Evolutionary conservation across 2,797 vertebrate genomes (phyloP).

Genomic region (Poliocrania exsul): DNA sequence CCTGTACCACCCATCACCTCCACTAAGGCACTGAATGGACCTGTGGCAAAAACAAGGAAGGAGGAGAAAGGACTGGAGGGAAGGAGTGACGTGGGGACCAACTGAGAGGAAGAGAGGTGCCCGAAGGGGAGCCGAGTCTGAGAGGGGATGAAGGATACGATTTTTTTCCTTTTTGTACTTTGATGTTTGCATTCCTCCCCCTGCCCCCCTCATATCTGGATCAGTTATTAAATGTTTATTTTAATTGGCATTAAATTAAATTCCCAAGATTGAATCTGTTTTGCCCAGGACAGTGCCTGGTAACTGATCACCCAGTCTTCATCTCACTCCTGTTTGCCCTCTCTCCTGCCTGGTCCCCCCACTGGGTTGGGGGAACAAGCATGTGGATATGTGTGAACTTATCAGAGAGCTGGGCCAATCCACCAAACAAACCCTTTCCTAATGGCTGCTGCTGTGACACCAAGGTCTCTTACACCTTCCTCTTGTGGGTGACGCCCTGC

Average conservation of each 20-base stretch:
- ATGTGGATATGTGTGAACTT: background rate
- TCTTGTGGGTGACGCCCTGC: background rate
- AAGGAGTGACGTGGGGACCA: background rate
- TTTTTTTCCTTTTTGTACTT: background rate
- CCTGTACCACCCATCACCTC: background rate
- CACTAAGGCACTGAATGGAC: background rate
- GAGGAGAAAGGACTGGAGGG: background rate
- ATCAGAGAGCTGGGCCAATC: background rate
- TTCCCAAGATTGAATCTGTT: background rate
- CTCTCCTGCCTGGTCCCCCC: fast-evolving
- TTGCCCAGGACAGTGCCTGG: background rate
- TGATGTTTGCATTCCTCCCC: background rate
- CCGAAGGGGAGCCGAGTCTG: background rate
- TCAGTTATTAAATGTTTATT: background rate
- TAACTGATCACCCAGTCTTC: background rate
- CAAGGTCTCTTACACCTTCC: background rate
- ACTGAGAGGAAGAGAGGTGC: background rate
- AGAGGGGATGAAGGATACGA: fast-evolving
- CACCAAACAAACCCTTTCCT: background rate
- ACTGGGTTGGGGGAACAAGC: fast-evolving
- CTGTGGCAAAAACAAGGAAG: background rate
- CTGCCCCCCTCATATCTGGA: background rate
- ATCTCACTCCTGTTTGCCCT: background rate
- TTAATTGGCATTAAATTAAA: background rate
- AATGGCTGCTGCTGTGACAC: background rate